phyloP scores from a whole-genome alignment of 2,888 invertebrate species.

The Orthonevra nobilis region DNA sequence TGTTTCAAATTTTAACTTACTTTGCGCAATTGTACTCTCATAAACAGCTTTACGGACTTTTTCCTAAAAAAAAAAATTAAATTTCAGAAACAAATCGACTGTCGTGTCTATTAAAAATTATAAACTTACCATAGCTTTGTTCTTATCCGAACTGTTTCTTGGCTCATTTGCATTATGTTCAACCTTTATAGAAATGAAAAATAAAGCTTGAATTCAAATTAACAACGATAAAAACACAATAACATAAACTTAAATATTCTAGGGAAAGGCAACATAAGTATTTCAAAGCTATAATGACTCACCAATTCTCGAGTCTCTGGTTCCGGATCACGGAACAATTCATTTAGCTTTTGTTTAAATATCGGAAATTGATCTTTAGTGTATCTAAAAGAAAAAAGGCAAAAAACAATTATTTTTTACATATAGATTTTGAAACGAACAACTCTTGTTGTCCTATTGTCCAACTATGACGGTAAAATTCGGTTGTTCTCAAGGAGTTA shows the following conservation, averaged over 20 bases:
- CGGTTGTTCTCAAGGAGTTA: too few species aligned
- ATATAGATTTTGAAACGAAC: neutral
- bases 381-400: conserved; percentile 34
- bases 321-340: conserved; percentile 28
- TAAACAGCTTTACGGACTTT: conserved; percentile 72
- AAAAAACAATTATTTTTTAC: neutral
- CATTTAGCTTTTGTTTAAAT: conserved; percentile 31
- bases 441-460: neutral
- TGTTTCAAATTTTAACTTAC: conserved; percentile 72
- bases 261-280: too few species aligned
- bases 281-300: too few species aligned
- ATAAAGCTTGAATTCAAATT: too few species aligned
- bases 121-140: conserved; percentile 20
- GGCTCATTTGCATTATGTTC: too few species aligned
- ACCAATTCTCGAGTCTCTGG: too few species aligned
- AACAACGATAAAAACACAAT: too few species aligned
- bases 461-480: too few species aligned
- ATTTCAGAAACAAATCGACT: too few species aligned
- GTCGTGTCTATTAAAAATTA: neutral
- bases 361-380: conserved; percentile 4
- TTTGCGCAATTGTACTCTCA: conserved; percentile 75
- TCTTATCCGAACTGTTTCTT: neutral
- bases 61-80: conserved; percentile 65
- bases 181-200: too few species aligned
- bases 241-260: too few species aligned